Evolutionary conservation across 2,113 vertebrate species (phyloP).

Genomic region (Steatornis caripensis): DNA sequence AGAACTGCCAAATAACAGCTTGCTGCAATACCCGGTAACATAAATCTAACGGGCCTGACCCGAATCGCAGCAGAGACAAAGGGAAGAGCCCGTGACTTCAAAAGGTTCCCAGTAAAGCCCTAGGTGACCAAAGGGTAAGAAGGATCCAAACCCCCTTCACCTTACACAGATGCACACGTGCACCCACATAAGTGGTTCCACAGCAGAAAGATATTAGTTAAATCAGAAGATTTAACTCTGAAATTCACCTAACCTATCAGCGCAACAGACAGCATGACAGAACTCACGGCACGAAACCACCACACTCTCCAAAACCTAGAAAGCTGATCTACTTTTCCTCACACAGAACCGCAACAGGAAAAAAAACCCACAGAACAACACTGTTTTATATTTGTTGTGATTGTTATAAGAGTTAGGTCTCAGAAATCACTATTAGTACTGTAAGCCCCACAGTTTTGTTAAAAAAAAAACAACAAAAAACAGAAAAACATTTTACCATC

Average conservation of each 20-base stretch:
- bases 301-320: not conserved
- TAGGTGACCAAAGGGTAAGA: constrained; percentile 18
- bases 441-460: not conserved
- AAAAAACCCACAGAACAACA: not conserved
- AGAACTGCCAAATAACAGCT: constrained; percentile 5
- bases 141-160: not conserved
- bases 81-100: constrained; percentile 21
- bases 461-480: accelerated
- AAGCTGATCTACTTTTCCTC: not conserved
- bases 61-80: not conserved
- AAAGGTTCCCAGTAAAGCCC: not conserved
- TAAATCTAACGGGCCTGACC: constrained; percentile 2
- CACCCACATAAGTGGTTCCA: not conserved
- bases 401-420: not conserved
- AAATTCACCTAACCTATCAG: not conserved
- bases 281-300: not conserved
- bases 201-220: not conserved
- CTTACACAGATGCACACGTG: not conserved
- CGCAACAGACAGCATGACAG: not conserved
- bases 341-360: not conserved
- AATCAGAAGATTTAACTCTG: not conserved
- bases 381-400: not conserved
- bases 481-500: not conserved
- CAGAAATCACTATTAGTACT: not conserved
- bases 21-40: constrained; percentile 6